phyloP scores from a whole-genome alignment of 2,113 vertebrate genomes.

The Atlantisia rogersi region DNA sequence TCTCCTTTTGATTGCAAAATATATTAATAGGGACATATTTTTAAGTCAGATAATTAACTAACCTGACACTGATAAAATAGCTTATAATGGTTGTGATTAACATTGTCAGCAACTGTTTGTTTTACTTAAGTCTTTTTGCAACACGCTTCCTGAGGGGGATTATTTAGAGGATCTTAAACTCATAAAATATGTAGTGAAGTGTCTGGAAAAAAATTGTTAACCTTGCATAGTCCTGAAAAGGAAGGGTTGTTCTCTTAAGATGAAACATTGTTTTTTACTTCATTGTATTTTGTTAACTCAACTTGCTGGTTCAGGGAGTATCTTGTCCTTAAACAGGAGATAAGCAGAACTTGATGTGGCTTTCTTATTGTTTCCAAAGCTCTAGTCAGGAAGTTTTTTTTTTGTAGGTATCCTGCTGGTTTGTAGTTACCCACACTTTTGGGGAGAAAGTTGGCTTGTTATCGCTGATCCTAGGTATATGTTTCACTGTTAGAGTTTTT shows the following conservation, averaged over 20 bases:
- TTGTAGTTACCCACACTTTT: neutral
- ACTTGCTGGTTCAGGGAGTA: neutral
- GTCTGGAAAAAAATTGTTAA: neutral
- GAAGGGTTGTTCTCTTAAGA: neutral
- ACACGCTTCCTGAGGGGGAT: neutral
- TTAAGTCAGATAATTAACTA: neutral
- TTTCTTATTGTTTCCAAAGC: neutral
- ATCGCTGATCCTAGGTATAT: neutral
- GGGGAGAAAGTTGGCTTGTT: neutral
- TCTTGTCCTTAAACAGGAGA: neutral
- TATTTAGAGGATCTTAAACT: neutral
- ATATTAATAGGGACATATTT: neutral
- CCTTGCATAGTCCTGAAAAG: neutral
- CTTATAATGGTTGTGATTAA: neutral
- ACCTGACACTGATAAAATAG: neutral
- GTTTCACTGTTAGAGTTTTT: neutral
- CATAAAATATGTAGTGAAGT: neutral
- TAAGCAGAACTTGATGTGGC: neutral
- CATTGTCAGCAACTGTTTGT: neutral
- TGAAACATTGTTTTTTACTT: neutral
- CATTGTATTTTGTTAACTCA: neutral
- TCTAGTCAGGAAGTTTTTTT: neutral
- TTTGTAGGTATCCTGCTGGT: neutral
- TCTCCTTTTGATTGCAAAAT: neutral
- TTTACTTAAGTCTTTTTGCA: neutral